phyloP scores from a whole-genome alignment of 2,888 invertebrate genomes.

The Troilus luridus region DNA sequence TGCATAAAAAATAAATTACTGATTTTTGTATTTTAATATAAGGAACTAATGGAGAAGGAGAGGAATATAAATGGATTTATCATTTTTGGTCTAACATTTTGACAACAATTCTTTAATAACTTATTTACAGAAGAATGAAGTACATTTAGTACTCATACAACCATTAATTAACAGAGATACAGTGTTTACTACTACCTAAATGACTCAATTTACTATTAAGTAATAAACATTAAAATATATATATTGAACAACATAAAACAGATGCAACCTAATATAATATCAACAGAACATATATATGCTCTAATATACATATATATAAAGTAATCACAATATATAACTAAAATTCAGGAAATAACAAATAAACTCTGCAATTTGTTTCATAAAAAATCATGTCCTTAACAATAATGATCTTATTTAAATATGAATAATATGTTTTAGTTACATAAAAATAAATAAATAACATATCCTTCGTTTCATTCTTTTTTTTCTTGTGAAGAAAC shows the following conservation, averaged over 20 bases:
- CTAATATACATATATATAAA: no score
- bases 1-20: no score
- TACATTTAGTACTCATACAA: slow-evolving; percentile 15
- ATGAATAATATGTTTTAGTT: neutral
- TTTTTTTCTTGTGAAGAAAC: neutral
- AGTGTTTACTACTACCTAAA: neutral
- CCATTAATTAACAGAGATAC: neutral
- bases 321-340: neutral
- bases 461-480: neutral
- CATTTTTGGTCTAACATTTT: neutral
- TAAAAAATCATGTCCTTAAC: neutral
- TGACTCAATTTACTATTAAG: neutral
- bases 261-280: neutral
- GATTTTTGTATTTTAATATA: neutral
- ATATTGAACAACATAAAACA: neutral
- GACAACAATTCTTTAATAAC: slow-evolving; percentile 23
- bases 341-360: neutral
- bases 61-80: neutral
- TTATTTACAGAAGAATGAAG: slow-evolving; percentile 26
- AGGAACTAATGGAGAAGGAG: neutral
- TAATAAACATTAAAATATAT: neutral
- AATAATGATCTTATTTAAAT: neutral
- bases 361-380: neutral
- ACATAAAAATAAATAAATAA: neutral
- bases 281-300: neutral